phyloP scores from a whole-genome alignment of 2,113 vertebrate species.

The Notarius lentiginosus region DNA sequence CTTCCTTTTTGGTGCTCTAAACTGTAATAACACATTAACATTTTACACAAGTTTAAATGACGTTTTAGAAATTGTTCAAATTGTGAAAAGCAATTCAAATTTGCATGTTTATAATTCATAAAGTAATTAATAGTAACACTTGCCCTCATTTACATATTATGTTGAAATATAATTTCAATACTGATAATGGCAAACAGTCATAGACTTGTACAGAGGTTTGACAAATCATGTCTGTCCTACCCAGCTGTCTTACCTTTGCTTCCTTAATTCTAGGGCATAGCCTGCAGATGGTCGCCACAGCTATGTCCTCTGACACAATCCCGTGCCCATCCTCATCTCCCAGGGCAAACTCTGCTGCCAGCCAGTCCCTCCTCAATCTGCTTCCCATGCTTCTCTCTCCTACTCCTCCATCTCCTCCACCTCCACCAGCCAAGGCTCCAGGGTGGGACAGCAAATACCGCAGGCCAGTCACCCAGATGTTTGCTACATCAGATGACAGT shows the following conservation, averaged over 20 bases:
- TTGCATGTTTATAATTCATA: not conserved
- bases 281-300: constrained; percentile 87
- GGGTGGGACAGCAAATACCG: constrained; percentile 91
- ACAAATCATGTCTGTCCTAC: not conserved
- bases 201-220: not conserved
- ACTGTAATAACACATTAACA: not conserved
- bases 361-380: constrained; percentile 85
- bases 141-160: not conserved
- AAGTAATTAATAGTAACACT: not conserved
- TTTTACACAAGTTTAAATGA: not conserved
- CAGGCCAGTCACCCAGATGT: constrained; percentile 97
- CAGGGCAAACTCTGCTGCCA: constrained; percentile 82
- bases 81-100: not conserved
- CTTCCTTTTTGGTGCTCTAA: not conserved
- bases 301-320: constrained; percentile 87
- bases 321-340: constrained; percentile 90
- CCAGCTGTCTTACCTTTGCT: constrained; percentile 76
- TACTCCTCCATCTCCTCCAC: constrained; percentile 76
- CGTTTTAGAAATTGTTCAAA: not conserved
- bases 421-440: constrained; percentile 74
- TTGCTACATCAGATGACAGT: constrained; percentile 91
- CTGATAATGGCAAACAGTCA: not conserved
- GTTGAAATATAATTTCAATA: not conserved
- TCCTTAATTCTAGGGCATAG: constrained; percentile 92
- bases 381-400: constrained; percentile 81